Base-by-base conservation (phyloP, 2,888 invertebrate species). In the Apamea epomidion region DNA sequence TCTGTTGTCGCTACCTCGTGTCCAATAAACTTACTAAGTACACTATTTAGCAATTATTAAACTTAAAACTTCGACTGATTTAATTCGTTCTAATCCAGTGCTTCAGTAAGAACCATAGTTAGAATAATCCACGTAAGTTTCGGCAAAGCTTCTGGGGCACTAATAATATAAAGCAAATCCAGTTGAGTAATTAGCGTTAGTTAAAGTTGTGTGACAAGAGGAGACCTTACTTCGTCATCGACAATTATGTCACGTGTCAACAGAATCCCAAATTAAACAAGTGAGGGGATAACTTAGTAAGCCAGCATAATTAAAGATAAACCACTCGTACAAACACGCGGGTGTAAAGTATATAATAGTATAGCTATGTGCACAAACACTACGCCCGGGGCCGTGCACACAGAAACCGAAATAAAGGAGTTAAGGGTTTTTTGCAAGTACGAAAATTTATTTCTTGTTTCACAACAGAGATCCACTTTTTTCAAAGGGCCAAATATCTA, bases 221-320 rank as follows among this genome's bases (percentile, higher is more conserved):
- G 37, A 73, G 62, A 74, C 68, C 72, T 82, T 88, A 92, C 90
- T 91, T 90, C 81, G 84, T 86, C 89, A 88, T 87, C 83, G 85
- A 89, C 88, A 91, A 91, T 90, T 90, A 88, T 84, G 89, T 90
- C 88, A 89, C 88, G 86, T 90, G 87, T 89, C 88, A 86, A 90
- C 88, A 87, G 85, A 93, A 91, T 91, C 87, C 87, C 84, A 91
- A 91, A 92, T 88, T 91, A 91, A 93, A 91, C 91, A 92, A 91
- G 83, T 89, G 85, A 64, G 78, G 42, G 83, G 83, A 90, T 89
- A 85, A 90, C 90, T 89, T 85, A 88, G 89, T 88, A 90, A 91
- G 87, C 86, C 85, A 85, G 86, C 90, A 76, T 90, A 91, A 93
- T 92, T 91, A 91, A 92, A 93, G 91, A 91, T 91, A 87, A 91